Evolutionary conservation across 2,888 invertebrate genomes (phyloP).

Genomic region (Rhagonycha lutea): DNA sequence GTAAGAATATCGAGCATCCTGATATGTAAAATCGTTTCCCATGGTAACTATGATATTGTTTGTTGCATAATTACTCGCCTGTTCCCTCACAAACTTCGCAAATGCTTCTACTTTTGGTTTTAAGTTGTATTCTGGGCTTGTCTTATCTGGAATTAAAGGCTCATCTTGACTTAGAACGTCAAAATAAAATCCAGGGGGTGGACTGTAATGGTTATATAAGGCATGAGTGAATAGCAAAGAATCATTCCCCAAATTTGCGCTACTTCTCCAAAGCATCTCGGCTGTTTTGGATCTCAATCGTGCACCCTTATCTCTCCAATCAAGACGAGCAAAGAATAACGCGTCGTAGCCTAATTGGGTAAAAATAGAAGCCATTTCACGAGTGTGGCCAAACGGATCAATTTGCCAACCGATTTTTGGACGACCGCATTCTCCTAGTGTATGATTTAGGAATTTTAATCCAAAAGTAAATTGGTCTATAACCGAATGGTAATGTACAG

Average conservation of each 20-base stretch:
- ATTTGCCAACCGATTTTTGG: constrained; percentile 85
- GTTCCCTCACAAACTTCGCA: constrained; percentile 59
- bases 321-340: constrained; percentile 71
- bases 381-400: constrained; percentile 82
- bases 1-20: constrained; percentile 77
- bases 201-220: constrained; percentile 59
- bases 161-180: constrained; percentile 62
- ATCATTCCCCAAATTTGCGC: constrained; percentile 55
- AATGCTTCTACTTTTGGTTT: constrained; percentile 57
- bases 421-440: constrained; percentile 73
- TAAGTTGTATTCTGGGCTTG: constrained; percentile 61
- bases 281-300: constrained; percentile 63
- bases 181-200: constrained; percentile 66
- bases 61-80: constrained; percentile 64
- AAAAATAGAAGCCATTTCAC: constrained; percentile 68
- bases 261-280: constrained; percentile 75
- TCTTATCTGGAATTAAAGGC: constrained; percentile 61
- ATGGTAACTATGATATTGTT: constrained; percentile 84
- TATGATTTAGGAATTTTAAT: constrained; percentile 69
- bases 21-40: constrained; percentile 92
- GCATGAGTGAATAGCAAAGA: constrained; percentile 64
- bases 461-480: constrained; percentile 76
- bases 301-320: constrained; percentile 65
- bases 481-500: constrained; percentile 68
- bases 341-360: constrained; percentile 74